Base-by-base conservation (phyloP, 1,140 invertebrate species). In the Drosophila auraria region DNA sequence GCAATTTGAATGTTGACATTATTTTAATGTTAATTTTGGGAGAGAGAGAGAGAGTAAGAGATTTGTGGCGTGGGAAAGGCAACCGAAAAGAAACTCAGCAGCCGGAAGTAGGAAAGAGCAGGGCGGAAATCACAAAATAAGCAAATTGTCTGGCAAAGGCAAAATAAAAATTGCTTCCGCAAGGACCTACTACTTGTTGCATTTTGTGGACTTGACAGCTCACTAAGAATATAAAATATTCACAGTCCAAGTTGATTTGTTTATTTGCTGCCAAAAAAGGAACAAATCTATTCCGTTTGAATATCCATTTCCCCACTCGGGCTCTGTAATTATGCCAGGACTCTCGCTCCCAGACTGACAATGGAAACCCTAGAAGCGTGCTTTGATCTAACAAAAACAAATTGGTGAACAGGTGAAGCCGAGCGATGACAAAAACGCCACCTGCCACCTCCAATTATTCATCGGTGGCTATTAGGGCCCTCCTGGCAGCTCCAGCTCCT, bases 111-210 rank as follows among this genome's bases (percentile, higher is more conserved):
- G 15, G 40, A n/a, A 7, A 27, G 51, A 23, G 70, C 50, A 59
- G 45, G 72, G 60, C 91, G 91, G 91, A 92, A 92, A 92, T 92
- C 91, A 90, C 76, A 87, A 92, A 92, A 87, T 92, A 92, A 92
- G 83, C 87, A 92, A 92, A 92, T 92, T 92, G 91, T 92, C 91
- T 92, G 91, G 91, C 84, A 75, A 92, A 92, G 91, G 91, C 84
- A 75, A 92, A 92, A 92, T 92, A 92, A 92, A 92, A 92, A 92
- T 92, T 91, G 76, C 64, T 92, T 92, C 91, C 91, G 91, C 82
- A 73, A 73, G 77, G 77, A 54, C 44, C 6, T 5, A 30, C 27
- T 65, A 90, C 81, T 89, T 87, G 84, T 83, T 83, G 81, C 82
- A 49, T 50, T 36, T 6, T 14, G 20, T 20, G 20, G 12, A n/a